Evolutionary conservation across 2,888 invertebrate species (phyloP).

Genomic region (Labia minor): DNA sequence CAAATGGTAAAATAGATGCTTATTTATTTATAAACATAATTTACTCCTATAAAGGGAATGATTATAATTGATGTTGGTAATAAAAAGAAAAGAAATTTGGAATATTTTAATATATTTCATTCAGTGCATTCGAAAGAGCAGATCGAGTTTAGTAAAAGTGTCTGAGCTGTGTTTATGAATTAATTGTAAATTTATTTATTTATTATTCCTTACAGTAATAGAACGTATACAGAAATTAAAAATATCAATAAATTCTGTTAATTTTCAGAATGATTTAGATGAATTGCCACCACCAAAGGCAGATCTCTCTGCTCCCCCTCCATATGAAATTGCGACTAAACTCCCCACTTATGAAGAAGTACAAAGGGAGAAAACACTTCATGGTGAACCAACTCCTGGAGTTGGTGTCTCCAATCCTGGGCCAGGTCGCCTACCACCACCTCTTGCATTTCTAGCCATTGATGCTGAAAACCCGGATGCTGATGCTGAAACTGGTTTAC

Average conservation of each 20-base stretch:
- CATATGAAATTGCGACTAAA: constrained; percentile 76
- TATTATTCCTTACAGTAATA: no score
- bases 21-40: no score
- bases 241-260: no score
- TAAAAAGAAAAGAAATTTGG: no score
- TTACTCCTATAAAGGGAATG: no score
- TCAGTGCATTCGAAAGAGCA: no score
- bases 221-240: no score
- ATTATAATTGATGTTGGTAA: no score
- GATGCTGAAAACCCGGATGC: constrained; percentile 61
- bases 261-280: constrained; percentile 31
- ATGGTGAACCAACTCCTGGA: constrained; percentile 44
- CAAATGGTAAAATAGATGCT: background rate
- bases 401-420: constrained; percentile 30
- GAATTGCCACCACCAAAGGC: constrained; percentile 73
- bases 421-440: constrained; percentile 37
- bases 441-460: constrained; percentile 63
- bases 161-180: no score
- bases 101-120: no score
- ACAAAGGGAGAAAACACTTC: constrained; percentile 71
- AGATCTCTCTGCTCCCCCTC: constrained; percentile 78
- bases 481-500: constrained; percentile 65
- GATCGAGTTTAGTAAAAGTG: no score
- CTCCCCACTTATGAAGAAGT: constrained; percentile 88
- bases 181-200: no score